Evolutionary conservation across 2,888 invertebrate species (phyloP).

Genomic region (Glaucopsyche alexis): DNA sequence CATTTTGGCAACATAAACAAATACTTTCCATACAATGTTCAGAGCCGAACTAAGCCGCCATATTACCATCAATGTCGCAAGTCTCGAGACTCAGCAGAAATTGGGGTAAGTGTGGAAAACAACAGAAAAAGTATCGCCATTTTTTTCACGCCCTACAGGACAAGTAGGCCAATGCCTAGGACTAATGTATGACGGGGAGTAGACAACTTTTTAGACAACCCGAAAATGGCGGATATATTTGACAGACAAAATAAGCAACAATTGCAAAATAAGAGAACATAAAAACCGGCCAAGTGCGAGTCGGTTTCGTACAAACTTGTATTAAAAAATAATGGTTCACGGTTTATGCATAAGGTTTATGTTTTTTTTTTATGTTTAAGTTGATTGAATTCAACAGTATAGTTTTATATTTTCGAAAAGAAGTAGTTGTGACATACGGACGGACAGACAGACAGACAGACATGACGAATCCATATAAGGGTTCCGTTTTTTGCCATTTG

Average conservation of each 20-base stretch:
- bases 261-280: not conserved
- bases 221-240: not conserved
- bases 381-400: too few relatives aligned
- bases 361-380: too few relatives aligned
- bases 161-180: conserved; percentile 12
- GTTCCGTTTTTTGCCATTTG: too few relatives aligned
- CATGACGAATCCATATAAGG: too few relatives aligned
- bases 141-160: not conserved
- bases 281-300: too few relatives aligned
- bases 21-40: not conserved
- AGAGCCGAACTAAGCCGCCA: not conserved
- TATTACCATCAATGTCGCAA: not conserved
- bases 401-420: too few relatives aligned
- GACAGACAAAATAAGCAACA: not conserved
- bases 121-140: conserved; percentile 12
- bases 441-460: too few relatives aligned
- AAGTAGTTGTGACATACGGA: too few relatives aligned
- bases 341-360: too few relatives aligned
- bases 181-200: not conserved
- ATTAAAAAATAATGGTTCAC: too few relatives aligned
- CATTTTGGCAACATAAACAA: not conserved
- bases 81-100: not conserved
- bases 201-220: not conserved
- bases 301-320: too few relatives aligned
- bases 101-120: conserved; percentile 14